These are phyloP conservation scores for Antechinus stuartii DNA, from an alignment of 2,113 vertebrate genomes.

Conservation along the genomic window DNA sequence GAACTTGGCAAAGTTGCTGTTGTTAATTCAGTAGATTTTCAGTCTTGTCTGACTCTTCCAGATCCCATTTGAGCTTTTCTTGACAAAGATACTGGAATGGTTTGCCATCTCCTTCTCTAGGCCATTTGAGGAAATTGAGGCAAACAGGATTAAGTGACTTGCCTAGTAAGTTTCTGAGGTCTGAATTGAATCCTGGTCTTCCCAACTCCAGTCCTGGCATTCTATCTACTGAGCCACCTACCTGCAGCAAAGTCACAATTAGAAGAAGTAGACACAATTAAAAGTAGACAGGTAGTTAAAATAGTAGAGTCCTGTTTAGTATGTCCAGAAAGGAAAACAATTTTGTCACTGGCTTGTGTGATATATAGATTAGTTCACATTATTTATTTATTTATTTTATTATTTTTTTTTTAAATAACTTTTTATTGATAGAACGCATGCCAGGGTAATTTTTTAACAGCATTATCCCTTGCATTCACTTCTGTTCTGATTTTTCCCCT, in stretches of 20 bases:
- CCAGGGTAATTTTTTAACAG: no score
- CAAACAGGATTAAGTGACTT: background rate
- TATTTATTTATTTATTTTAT: no score
- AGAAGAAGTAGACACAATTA: background rate
- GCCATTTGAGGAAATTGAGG: background rate
- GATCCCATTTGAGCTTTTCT: background rate
- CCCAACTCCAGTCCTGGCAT: no score
- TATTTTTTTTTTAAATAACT: no score
- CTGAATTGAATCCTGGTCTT: no score
- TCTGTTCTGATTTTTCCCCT: no score
- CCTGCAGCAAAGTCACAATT: background rate
- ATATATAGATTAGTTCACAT: background rate
- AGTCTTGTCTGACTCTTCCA: background rate
- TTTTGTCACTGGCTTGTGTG: background rate
- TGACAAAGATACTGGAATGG: background rate
- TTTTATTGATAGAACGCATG: no score
- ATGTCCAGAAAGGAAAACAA: background rate
- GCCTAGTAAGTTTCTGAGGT: background rate
- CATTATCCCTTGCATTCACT: no score
- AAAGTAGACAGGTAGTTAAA: background rate
- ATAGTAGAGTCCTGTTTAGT: background rate
- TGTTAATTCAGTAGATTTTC: background rate
- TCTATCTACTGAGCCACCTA: no score
- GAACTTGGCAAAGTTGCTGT: rapidly evolving
- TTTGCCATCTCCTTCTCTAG: background rate